phyloP scores from a whole-genome alignment of 2,797 vertebrate genomes.

The Pachyuromys duprasi region DNA sequence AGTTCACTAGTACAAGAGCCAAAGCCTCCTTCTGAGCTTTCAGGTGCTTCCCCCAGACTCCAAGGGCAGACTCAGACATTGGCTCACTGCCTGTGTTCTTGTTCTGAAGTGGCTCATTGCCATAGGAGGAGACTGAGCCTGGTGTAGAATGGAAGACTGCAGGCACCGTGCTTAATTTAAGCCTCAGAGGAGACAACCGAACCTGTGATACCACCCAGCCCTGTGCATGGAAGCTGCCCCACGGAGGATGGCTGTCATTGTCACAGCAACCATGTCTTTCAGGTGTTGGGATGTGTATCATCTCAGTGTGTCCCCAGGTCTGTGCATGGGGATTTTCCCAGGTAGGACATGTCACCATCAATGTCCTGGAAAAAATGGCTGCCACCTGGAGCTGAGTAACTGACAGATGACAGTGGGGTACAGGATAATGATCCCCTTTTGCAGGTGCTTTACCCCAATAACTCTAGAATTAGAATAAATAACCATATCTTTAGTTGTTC shows the following conservation, averaged over 20 bases:
- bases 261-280: not conserved
- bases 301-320: not conserved
- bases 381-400: rapidly evolving
- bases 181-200: rapidly evolving
- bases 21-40: not conserved
- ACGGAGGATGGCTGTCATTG: not conserved
- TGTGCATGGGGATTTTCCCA: not conserved
- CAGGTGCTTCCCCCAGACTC: not conserved
- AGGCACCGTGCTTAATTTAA: rapidly evolving
- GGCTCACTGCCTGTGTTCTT: not conserved
- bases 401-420: rapidly evolving
- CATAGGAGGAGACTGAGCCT: not conserved
- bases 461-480: rapidly evolving
- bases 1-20: rapidly evolving
- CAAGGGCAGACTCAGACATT: rapidly evolving
- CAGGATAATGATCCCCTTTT: rapidly evolving
- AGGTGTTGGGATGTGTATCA: not conserved
- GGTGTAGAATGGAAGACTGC: rapidly evolving
- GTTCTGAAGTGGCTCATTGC: rapidly evolving
- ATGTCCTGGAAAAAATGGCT: rapidly evolving
- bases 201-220: rapidly evolving
- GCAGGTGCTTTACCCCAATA: rapidly evolving
- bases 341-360: not conserved
- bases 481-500: not conserved
- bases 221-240: rapidly evolving